These are phyloP conservation scores for Leptinotarsa undecemlineata DNA, from an alignment of 1,140 invertebrate genomes.

Conservation along the genomic window DNA sequence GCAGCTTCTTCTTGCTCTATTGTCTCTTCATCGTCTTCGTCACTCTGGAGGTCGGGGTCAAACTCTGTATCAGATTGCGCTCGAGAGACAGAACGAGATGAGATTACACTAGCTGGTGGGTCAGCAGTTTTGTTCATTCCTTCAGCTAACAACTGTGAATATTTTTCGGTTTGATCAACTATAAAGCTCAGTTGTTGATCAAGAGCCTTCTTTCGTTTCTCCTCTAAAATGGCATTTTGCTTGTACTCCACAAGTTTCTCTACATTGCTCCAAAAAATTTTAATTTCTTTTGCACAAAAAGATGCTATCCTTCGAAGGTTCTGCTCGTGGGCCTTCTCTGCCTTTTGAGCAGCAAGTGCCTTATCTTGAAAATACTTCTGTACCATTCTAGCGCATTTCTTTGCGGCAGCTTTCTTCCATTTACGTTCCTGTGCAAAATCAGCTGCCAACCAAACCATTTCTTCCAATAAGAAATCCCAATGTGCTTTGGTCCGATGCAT, in stretches of 20 bases:
- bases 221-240: conserved; percentile 88
- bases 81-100: conserved; percentile 57
- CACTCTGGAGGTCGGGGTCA: conserved; percentile 72
- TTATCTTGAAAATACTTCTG: conserved; percentile 96
- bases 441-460: conserved; percentile 97
- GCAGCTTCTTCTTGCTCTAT: conserved; percentile 85
- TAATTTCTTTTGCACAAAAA: conserved; percentile 90
- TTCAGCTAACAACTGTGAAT: conserved; percentile 87
- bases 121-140: conserved; percentile 70
- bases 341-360: conserved; percentile 82
- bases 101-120: conserved; percentile 36
- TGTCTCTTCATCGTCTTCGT: conserved; percentile 93
- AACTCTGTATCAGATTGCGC: conserved; percentile 73
- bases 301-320: conserved; percentile 85
- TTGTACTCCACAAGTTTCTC: conserved; percentile 97
- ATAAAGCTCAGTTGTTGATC: conserved; percentile 98
- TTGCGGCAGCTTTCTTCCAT: conserved; percentile 94
- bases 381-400: conserved; percentile 90
- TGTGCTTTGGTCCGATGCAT: conserved; percentile 89
- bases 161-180: conserved; percentile 98
- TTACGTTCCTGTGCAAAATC: conserved; percentile 97
- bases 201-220: conserved; percentile 92
- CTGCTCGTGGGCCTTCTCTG: conserved; percentile 89
- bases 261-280: conserved; percentile 95
- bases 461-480: conserved; percentile 98